Percentiles rank a stretch among this genome's conserved stretches.
These are phyloP conservation scores for Sebastes steindachneri DNA, from an alignment of 2,797 vertebrate species.

Conservation along the genomic window DNA sequence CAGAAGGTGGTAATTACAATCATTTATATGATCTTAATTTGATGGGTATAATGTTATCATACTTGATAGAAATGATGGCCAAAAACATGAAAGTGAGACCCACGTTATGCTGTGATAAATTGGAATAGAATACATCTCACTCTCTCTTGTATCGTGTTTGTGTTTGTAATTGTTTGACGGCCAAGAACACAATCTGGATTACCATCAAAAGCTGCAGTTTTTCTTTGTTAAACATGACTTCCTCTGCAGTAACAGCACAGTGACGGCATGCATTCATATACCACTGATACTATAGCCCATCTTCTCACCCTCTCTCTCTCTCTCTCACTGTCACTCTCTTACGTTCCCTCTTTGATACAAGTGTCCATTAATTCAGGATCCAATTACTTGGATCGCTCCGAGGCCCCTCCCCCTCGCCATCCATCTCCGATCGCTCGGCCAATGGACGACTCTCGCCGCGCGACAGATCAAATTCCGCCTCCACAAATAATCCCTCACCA, in stretches of 20 bases:
- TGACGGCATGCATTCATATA: not conserved
- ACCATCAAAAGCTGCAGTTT: not conserved
- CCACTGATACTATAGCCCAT: not conserved
- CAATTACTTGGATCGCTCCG: constrained; percentile 58
- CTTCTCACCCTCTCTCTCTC: not conserved
- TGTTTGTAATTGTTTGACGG: not conserved
- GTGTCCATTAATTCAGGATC: constrained; percentile 61
- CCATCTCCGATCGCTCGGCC: constrained; percentile 32
- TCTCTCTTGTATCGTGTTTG: not conserved
- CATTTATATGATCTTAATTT: not conserved
- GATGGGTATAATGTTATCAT: not conserved
- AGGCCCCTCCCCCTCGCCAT: constrained; percentile 52
- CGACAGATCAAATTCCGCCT: constrained; percentile 64
- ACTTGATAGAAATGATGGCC: not conserved
- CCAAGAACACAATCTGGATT: not conserved
- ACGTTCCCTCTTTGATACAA: constrained; percentile 37
- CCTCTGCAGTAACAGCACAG: not conserved
- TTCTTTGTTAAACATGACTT: not conserved
- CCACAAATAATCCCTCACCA: constrained; percentile 65
- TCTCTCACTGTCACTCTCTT: not conserved
- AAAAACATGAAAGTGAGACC: not conserved
- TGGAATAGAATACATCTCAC: not conserved
- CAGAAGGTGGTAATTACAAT: not conserved
- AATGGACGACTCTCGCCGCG: constrained; percentile 15
- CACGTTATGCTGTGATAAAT: not conserved